phyloP scores from a whole-genome alignment of 2,113 vertebrate genomes.

The Trichechus manatus region DNA sequence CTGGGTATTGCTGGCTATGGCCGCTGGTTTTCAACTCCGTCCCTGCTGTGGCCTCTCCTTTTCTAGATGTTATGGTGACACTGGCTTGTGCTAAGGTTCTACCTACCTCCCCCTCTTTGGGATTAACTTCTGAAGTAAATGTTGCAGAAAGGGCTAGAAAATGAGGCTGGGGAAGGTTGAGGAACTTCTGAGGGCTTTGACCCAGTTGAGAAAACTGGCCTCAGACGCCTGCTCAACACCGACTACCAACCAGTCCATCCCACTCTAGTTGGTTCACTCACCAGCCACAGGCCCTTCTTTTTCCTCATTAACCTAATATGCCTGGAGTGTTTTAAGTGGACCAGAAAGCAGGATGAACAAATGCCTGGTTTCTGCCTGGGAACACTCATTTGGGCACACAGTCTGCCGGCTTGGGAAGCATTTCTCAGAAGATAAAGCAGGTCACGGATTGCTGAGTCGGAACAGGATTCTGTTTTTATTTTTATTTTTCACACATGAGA shows the following conservation, averaged over 20 bases:
- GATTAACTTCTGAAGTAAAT: background rate
- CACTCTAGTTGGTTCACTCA: background rate
- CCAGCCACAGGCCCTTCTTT: background rate
- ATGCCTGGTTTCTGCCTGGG: background rate
- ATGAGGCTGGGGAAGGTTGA: background rate
- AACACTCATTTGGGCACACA: background rate
- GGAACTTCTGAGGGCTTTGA: background rate
- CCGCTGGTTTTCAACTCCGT: accelerated
- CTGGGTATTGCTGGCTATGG: accelerated
- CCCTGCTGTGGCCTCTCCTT: accelerated
- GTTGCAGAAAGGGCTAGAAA: background rate
- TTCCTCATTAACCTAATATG: accelerated
- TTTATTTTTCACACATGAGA: background rate
- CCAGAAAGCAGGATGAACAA: background rate
- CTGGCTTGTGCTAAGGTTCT: background rate
- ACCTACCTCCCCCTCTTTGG: background rate
- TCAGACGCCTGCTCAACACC: accelerated
- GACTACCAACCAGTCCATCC: accelerated
- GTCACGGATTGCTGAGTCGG: background rate
- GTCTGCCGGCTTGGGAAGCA: background rate
- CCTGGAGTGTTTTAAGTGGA: background rate
- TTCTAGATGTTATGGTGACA: accelerated
- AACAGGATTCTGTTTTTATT: background rate
- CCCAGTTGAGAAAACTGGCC: background rate
- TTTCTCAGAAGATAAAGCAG: background rate